Evolutionary conservation across 1,140 invertebrate genomes (phyloP), one percentile per base, ranked within the genome.

Genomic region (Tyrophagus putrescentiae): DNA sequence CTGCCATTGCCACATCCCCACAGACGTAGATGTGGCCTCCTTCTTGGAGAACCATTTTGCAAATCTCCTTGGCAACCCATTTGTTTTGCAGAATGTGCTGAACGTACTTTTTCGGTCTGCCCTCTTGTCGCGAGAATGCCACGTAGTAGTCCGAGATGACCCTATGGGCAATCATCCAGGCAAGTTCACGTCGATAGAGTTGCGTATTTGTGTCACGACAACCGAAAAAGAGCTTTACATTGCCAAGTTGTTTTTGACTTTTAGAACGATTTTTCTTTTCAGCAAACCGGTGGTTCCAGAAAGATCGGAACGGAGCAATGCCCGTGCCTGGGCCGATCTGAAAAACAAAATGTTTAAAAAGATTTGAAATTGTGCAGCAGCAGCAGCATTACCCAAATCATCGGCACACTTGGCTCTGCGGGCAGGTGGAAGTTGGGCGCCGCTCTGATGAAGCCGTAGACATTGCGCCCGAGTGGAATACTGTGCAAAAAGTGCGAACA

Each of bases 1-100:
- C 87, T 1, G 94, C 95, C 95, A 98, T 98, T 65, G 92, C 96
- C 67, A 91, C 90, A 71, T 97, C 95, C 56, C 92, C 92, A 69
- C 92, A 97, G 0, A 97, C 90, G 68, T 93, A 96, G 68, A 97
- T 87, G 72, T 97, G 91, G 9, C 88, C 91, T 53, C 80, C 79
- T 67, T 85, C 77, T 60, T 82, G 75, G 1, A 90, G 79, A 25
- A 95, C 71, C 69, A 85, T 78, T 52, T 82, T 77, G 70, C 84
- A 88, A 56, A 95, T 82, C 67, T 82, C 78, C 52, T 76, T 70
- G 4, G 84, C 80, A 75, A 89, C 84, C 60, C 80, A 76, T 68
- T 83, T 78, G n/a, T n/a, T n/a, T n/a, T n/a, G n/a, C 60, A 92
- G 80, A 63, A 89, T 73, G 73, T 94, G 85, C 80, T 97, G 92